These are phyloP conservation scores for Fulica atra DNA, from an alignment of 2,113 vertebrate genomes.

Conservation along the genomic window DNA sequence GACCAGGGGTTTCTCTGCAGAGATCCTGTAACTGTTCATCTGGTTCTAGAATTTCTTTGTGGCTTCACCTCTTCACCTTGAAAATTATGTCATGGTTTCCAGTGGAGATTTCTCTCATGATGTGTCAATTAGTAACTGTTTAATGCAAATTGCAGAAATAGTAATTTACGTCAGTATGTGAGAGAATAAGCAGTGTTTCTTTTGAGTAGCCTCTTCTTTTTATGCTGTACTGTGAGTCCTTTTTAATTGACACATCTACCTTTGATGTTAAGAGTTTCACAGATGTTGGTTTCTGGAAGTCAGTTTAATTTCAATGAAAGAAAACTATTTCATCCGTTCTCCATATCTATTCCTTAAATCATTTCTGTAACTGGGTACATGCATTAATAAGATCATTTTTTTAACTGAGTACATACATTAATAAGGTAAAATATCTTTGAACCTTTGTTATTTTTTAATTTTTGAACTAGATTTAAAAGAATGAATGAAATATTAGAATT, in stretches of 20 bases:
- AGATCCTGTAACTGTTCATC: background rate
- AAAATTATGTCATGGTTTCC: background rate
- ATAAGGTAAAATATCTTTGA: slow-evolving; percentile 67
- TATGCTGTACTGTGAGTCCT: background rate
- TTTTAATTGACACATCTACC: background rate
- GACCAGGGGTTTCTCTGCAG: background rate
- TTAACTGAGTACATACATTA: slow-evolving; percentile 53
- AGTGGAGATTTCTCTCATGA: background rate
- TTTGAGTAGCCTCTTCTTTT: background rate
- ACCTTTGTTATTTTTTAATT: slow-evolving; percentile 64
- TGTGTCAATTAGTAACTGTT: background rate
- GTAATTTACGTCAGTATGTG: background rate
- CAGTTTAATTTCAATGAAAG: slow-evolving; percentile 2
- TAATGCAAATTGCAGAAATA: background rate
- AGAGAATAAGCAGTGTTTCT: background rate
- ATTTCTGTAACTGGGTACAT: slow-evolving; percentile 41
- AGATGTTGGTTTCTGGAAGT: slow-evolving; percentile 33
- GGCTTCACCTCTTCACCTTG: background rate
- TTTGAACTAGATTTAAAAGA: slow-evolving; percentile 72
- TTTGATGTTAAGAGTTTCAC: slow-evolving; percentile 14
- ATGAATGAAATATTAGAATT: slow-evolving; percentile 83
- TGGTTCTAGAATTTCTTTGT: background rate
- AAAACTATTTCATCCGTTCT: slow-evolving; percentile 49
- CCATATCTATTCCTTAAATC: slow-evolving; percentile 44
- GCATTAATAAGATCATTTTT: slow-evolving; percentile 57